Percentiles rank a stretch among this genome's conserved stretches.
phyloP scores from a whole-genome alignment of 2,113 vertebrate genomes.

The Prochilodus magdalenae region DNA sequence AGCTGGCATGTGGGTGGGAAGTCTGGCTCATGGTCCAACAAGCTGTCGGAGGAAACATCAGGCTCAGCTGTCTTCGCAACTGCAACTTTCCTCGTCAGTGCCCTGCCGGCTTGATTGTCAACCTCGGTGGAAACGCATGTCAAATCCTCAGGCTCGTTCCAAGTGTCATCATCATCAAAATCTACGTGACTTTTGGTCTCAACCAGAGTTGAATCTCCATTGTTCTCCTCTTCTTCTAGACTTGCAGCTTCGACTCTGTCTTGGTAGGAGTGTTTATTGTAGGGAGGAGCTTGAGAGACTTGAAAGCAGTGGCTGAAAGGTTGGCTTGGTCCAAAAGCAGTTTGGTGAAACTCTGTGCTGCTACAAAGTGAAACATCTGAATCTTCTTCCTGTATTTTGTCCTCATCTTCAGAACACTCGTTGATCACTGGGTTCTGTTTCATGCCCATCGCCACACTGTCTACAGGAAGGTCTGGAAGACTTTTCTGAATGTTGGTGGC shows the following conservation, averaged over 20 bases:
- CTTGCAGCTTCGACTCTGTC: conserved; percentile 60
- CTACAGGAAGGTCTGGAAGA: neutral
- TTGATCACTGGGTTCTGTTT: neutral
- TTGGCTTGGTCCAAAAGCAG: conserved; percentile 2
- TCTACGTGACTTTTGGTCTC: conserved; percentile 72
- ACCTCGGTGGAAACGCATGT: neutral
- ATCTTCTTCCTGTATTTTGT: conserved; percentile 48
- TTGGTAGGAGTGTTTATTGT: conserved; percentile 74
- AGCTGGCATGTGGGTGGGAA: conserved; percentile 82
- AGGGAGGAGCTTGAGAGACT: conserved; percentile 54
- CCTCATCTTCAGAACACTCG: conserved; percentile 22
- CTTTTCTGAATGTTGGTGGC: neutral
- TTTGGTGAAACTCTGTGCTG: conserved; percentile 59
- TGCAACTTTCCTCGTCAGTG: conserved; percentile 84
- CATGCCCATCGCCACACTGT: neutral
- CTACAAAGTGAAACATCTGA: conserved; percentile 55
- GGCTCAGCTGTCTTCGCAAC: conserved; percentile 73
- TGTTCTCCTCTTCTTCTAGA: conserved; percentile 51
- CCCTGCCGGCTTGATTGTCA: conserved; percentile 63
- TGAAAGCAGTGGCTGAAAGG: conserved; percentile 63
- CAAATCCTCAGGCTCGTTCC: conserved; percentile 86
- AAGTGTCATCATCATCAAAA: conserved; percentile 94
- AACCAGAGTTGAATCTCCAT: conserved; percentile 64
- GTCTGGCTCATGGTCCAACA: conserved; percentile 52
- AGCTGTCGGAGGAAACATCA: conserved; percentile 26